Evolutionary conservation across 2,888 invertebrate genomes (phyloP), one percentile per base, ranked within the genome.

Genomic region (Fissipunctia ypsillon): DNA sequence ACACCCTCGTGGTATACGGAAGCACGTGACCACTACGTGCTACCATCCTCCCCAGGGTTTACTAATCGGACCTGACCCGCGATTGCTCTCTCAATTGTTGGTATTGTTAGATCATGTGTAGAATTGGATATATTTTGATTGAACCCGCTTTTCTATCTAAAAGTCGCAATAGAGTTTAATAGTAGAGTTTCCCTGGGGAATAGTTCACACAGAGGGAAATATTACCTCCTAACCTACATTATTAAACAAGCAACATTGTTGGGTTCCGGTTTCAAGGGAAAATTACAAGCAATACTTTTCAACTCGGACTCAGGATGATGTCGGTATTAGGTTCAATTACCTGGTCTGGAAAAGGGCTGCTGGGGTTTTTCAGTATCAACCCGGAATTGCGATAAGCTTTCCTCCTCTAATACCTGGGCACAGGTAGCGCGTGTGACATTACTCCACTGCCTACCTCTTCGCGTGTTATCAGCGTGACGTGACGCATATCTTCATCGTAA

Each of bases 291-390:
- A 57, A 72, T 76, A 52, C 31, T 73, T 79, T 79, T 64, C 19
- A 52, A 72, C 50, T 72, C 50, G 22, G 72, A 50, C 63, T 52
- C 45, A 41, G 57, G 22, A 73, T 59, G 52, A 54, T 41, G 19
- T 64, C 48, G 59, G 48, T 64, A 45, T 31, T 45, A 16, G 45
- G 73, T 61, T 80, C 25, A 54, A 79, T 66, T 74, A 61, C 74
- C 80, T 73, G 65, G 31, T 66, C 50, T 38, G 60, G 52, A 57
- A 66, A 78, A 74, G 50, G 66, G 72, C 59, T 59, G 31, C 43
- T 78, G 16, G 63, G 43, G 57, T 63, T 78, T 57, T 63, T 35
- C 48, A 65, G 54, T 31, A 61, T 50, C 16, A 50, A 52, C 38
- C 38, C 56, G 31, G 45, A 31, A 73, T 66, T 43, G 65, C 28